phyloP scores from a whole-genome alignment of 1,140 invertebrate genomes.

The Drosophila nikananu region DNA sequence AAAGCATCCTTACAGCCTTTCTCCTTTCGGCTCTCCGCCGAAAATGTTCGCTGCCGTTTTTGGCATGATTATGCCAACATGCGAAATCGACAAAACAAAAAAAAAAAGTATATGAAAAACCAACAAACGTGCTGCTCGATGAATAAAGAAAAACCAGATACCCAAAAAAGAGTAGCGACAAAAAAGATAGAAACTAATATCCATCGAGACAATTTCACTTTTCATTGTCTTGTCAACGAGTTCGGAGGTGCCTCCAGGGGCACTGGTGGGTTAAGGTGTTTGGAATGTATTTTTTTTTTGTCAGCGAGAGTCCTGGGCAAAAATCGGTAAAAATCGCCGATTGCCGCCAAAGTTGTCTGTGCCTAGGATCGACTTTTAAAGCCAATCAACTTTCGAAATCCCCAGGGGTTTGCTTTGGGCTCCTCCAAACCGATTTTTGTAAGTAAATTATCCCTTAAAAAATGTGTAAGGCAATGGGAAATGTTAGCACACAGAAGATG shows the following conservation, averaged over 20 bases:
- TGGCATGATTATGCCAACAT: slow-evolving; percentile 79
- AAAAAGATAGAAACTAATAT: slow-evolving; percentile 41
- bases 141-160: slow-evolving; percentile 54
- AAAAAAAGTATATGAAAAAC: slow-evolving; percentile 22
- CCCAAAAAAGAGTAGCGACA: slow-evolving; percentile 14
- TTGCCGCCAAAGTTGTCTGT: slow-evolving; percentile 9
- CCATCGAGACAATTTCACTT: slow-evolving; percentile 76
- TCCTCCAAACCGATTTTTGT: not conserved
- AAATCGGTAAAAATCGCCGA: slow-evolving; percentile 4
- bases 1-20: too few relatives aligned
- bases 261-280: not conserved
- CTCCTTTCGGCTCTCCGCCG: slow-evolving; percentile 24
- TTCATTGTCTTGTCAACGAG: slow-evolving; percentile 64
- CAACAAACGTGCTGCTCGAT: slow-evolving; percentile 36
- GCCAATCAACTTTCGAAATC: slow-evolving; percentile 34
- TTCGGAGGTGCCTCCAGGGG: not conserved
- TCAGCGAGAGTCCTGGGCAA: slow-evolving; percentile 12
- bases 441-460: not conserved
- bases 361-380: slow-evolving; percentile 19
- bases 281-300: not conserved
- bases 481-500: too few relatives aligned
- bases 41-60: slow-evolving; percentile 53
- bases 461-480: too few relatives aligned
- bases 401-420: not conserved
- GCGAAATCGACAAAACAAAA: slow-evolving; percentile 51